Conservation (phyloP, 1,140 invertebrate species). For the Potamilus streckersoni region DNA sequence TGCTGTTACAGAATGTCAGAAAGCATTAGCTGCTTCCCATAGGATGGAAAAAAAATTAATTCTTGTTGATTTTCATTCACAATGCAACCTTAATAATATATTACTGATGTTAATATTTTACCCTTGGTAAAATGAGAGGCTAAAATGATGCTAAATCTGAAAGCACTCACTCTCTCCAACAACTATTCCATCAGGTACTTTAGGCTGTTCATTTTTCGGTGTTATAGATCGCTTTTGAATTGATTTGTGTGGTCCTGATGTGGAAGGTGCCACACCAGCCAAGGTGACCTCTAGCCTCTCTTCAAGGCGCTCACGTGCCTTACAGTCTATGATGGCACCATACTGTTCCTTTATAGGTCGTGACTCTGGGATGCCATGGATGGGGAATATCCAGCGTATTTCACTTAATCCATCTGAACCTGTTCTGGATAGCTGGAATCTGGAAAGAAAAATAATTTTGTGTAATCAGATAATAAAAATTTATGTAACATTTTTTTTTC, state of each 20-base stretch:
- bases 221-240: constrained; percentile 52
- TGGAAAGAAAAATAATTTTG: constrained; percentile 22
- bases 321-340: constrained; percentile 51
- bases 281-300: constrained; percentile 62
- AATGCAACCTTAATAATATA: too few species aligned
- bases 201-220: constrained; percentile 47
- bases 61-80: too few species aligned
- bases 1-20: too few species aligned
- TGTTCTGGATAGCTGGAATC: constrained; percentile 37
- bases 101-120: too few species aligned
- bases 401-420: constrained; percentile 45
- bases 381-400: constrained; percentile 63
- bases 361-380: constrained; percentile 62
- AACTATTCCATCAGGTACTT: constrained; percentile 56
- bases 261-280: constrained; percentile 52
- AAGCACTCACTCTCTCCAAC: constrained; percentile 61
- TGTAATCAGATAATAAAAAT: background rate
- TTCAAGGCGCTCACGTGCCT: constrained; percentile 53
- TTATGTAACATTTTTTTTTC: background rate
- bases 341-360: constrained; percentile 46
- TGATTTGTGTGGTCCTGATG: constrained; percentile 52
- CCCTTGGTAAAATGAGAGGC: too few species aligned
- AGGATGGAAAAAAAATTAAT: too few species aligned
- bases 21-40: too few species aligned
- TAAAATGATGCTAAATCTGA: too few species aligned